phyloP scores from a whole-genome alignment of 2,797 vertebrate genomes.

The Smutsia gigantea region DNA sequence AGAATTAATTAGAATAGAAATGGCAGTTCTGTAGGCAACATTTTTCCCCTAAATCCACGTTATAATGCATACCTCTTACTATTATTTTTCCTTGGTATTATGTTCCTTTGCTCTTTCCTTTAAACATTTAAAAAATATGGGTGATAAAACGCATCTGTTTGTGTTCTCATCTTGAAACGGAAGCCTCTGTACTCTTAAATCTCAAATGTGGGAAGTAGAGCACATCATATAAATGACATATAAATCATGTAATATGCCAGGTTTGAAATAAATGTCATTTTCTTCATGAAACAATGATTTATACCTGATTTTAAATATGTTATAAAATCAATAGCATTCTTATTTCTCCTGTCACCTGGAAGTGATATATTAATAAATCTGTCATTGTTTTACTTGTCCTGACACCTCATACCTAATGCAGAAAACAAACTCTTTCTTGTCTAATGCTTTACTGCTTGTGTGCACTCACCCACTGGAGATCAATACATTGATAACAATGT shows the following conservation, averaged over 20 bases:
- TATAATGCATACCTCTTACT: background rate
- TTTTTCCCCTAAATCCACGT: background rate
- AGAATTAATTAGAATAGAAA: background rate
- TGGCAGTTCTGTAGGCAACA: background rate
- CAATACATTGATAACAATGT: background rate
- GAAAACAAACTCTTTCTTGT: constrained; percentile 50
- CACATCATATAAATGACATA: constrained; percentile 64
- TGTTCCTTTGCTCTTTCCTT: background rate
- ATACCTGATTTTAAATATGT: constrained; percentile 74
- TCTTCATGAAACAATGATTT: constrained; percentile 75
- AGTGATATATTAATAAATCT: constrained; percentile 73
- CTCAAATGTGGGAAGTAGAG: constrained; percentile 62
- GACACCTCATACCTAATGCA: constrained; percentile 43
- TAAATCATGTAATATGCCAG: constrained; percentile 69
- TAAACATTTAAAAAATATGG: background rate
- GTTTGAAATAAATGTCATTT: constrained; percentile 63
- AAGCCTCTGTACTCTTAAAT: background rate
- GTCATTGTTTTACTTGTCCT: constrained; percentile 59
- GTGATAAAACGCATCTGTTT: background rate
- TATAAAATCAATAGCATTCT: constrained; percentile 80
- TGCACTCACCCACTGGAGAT: background rate
- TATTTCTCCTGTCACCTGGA: constrained; percentile 76
- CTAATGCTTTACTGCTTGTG: background rate
- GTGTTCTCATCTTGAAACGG: background rate
- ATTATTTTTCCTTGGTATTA: background rate